These are phyloP conservation scores for Heliocidaris tuberculata DNA, from an alignment of 35 echinoderm and acorn worm species.

Conservation along the genomic window DNA sequence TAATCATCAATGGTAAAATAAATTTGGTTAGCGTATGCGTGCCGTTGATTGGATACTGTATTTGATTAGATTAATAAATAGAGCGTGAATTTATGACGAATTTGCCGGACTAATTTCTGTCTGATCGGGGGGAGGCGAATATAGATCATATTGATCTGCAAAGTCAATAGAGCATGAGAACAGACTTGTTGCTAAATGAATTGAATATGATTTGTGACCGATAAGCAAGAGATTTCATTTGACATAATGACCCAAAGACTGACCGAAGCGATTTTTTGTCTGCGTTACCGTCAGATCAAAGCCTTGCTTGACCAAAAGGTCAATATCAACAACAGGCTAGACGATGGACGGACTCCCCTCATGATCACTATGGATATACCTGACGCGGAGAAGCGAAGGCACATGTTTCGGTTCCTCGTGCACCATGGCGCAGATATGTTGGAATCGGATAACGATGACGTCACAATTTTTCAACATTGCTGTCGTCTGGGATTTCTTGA, in stretches of 20 bases:
- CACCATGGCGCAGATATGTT: slow-evolving; percentile 65
- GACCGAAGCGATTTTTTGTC: slow-evolving; percentile 59
- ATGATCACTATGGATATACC: slow-evolving; percentile 62
- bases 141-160: background rate
- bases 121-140: background rate
- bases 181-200: background rate
- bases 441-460: slow-evolving; percentile 56
- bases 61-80: no score
- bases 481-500: slow-evolving; percentile 50
- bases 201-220: background rate
- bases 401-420: slow-evolving; percentile 75
- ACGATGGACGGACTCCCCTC: slow-evolving; percentile 61
- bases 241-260: slow-evolving; percentile 64
- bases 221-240: background rate
- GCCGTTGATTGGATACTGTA: no score
- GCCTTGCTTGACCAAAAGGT: slow-evolving; percentile 60
- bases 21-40: background rate
- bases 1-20: background rate
- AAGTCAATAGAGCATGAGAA: background rate
- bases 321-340: slow-evolving; percentile 54
- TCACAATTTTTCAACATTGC: slow-evolving; percentile 76
- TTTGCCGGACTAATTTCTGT: background rate
- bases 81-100: background rate
- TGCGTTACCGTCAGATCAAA: slow-evolving; percentile 79
- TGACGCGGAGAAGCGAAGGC: slow-evolving; percentile 67